These are phyloP conservation scores for Sericinus montela DNA, from an alignment of 2,888 invertebrate genomes.

Conservation along the genomic window DNA sequence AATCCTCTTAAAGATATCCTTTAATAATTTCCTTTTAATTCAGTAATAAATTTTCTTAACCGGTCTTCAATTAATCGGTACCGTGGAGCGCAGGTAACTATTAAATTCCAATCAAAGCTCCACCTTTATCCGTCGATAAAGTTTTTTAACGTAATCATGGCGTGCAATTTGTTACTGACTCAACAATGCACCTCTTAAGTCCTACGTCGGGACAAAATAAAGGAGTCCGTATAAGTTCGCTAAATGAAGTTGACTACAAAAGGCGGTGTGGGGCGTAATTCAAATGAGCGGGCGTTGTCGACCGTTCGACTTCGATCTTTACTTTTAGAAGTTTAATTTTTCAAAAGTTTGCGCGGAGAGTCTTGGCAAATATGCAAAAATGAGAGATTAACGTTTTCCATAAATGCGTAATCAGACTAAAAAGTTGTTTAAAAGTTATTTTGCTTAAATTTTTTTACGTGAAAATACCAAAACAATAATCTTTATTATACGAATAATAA, in stretches of 20 bases:
- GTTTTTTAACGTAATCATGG: conserved; percentile 68
- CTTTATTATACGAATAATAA: no score
- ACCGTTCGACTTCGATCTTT: conserved; percentile 65
- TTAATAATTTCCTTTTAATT: neutral
- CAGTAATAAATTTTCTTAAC: neutral
- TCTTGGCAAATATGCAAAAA: conserved; percentile 15
- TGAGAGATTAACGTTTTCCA: conserved; percentile 14
- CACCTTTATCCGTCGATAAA: conserved; percentile 41
- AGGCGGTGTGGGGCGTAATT: conserved; percentile 68
- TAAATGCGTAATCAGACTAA: no score
- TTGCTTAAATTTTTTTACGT: no score
- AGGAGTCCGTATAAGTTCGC: conserved; percentile 70
- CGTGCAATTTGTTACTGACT: conserved; percentile 75
- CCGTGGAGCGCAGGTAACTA: conserved; percentile 34
- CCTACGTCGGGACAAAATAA: conserved; percentile 62
- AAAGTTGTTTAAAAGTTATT: no score
- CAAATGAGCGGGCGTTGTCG: conserved; percentile 62
- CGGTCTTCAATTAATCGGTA: neutral
- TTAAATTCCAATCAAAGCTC: conserved; percentile 59
- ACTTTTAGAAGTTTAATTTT: conserved; percentile 70
- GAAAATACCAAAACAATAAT: no score
- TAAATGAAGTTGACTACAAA: conserved; percentile 78
- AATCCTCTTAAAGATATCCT: no score
- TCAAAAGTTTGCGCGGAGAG: conserved; percentile 50
- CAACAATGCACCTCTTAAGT: conserved; percentile 76